A percentile compares a stretch with the other conserved stretches of the same genome.
phyloP scores from a whole-genome alignment of 2,888 invertebrate species.

The Aromia moschata region DNA sequence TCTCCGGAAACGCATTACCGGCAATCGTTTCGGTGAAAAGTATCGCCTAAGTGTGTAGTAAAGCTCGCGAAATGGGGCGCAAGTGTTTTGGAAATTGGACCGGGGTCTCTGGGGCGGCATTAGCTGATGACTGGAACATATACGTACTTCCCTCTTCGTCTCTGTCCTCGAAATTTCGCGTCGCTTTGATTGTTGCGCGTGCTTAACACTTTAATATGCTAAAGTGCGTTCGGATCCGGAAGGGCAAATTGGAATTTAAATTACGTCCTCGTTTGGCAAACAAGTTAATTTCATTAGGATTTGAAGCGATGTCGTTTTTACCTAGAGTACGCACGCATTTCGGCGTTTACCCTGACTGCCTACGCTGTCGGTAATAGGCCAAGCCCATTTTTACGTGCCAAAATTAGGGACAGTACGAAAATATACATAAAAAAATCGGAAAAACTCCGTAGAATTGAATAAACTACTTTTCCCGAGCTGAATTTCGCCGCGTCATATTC shows the following conservation, averaged over 20 bases:
- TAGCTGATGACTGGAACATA: constrained; percentile 44
- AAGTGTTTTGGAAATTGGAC: constrained; percentile 45
- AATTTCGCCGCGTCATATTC: too few species aligned
- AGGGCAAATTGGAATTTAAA: constrained; percentile 25
- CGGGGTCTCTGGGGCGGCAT: constrained; percentile 43
- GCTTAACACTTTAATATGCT: constrained; percentile 42
- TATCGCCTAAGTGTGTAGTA: constrained; percentile 36
- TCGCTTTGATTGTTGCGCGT: constrained; percentile 35
- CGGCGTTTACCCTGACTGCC: background rate
- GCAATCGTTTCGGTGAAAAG: constrained; percentile 24
- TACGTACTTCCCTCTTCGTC: constrained; percentile 36
- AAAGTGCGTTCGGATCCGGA: constrained; percentile 31
- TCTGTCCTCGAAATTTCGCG: constrained; percentile 22
- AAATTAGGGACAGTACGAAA: too few species aligned
- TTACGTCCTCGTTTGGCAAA: constrained; percentile 23
- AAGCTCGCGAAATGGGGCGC: constrained; percentile 37
- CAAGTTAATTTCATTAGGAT: constrained; percentile 23
- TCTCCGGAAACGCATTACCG: constrained; percentile 14
- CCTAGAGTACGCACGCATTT: background rate
- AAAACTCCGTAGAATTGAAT: too few species aligned
- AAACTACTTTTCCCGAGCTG: too few species aligned
- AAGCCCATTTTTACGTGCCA: too few species aligned
- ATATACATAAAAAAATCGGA: too few species aligned
- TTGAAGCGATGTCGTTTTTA: constrained; percentile 13
- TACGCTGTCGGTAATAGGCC: too few species aligned